Evolutionary conservation across 2,113 vertebrate species (phyloP).

Genomic region (Nipponia nippon): DNA sequence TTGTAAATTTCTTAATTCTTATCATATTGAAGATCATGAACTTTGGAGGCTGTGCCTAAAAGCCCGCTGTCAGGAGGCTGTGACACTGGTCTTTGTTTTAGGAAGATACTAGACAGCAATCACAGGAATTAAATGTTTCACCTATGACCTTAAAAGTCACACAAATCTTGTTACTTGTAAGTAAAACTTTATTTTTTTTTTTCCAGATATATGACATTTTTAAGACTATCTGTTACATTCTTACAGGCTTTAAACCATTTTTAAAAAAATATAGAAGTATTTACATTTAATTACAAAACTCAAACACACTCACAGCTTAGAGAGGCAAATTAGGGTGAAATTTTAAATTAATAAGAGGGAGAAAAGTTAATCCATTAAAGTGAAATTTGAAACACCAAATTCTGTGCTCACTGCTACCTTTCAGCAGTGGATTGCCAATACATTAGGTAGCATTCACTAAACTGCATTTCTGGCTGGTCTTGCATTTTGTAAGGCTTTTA

Average conservation of each 20-base stretch:
- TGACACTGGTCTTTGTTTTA: neutral
- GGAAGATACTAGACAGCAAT: neutral
- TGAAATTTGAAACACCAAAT: neutral
- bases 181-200: neutral
- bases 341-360: neutral
- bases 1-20: neutral
- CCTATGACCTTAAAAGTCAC: neutral
- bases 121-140: neutral
- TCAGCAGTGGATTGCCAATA: neutral
- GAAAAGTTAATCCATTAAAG: neutral
- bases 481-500: neutral
- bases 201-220: neutral
- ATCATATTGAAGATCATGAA: neutral
- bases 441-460: neutral
- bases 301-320: neutral
- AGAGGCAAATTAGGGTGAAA: neutral
- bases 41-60: neutral
- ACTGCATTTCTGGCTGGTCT: neutral
- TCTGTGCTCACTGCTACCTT: neutral
- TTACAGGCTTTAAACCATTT: neutral
- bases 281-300: conserved; percentile 22
- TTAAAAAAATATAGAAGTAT: neutral
- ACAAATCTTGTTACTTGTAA: neutral
- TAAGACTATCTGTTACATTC: neutral
- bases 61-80: neutral